Base-by-base conservation (phyloP, 2,888 invertebrate species). In the Myathropa florea region DNA sequence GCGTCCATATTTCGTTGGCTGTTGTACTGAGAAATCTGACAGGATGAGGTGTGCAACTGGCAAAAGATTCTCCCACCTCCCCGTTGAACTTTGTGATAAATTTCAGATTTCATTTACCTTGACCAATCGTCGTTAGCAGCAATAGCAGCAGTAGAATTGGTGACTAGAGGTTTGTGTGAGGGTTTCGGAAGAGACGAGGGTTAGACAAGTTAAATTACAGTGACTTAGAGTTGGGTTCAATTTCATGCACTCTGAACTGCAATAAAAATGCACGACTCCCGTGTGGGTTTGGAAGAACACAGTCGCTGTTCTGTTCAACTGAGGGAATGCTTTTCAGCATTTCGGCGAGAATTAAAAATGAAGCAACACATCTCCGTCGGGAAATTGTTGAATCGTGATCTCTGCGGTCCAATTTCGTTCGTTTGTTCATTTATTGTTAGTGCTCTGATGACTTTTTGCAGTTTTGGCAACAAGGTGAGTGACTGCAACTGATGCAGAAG, bases 211-310 rank as follows among this genome's bases (percentile, higher is more conserved):
- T 70, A 63, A 71, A 78, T 78, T 82, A 65, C 60, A 67, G 36
- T 57, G 39, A 21, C n/a, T 67, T 70, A 75, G 78, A 73, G 67
- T 57, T 78, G 75, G 73, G 79, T 86, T 79, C 83, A 86, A 86
- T 86, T 86, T 86, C 86, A 86, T 86, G 86, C 86, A 86, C 78
- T 82, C 78, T 86, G 86, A 86, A 86, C 86, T 39, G 23, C 61
- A 75, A 86, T 86, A 73, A 72, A 85, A 82, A 82, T 82, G 67
- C 82, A 82, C 71, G 75, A 81, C 81, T 85, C 84, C 80, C 84
- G 39, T 67, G 61, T 65, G 84, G 64, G 33, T 64, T 83, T 24
- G 28, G 21, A 30, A 18, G 18, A 46, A 46, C 46, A 18, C 18
- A 57, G 64, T 65, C 68, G 14, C 39, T 18, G 14, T 55, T 53